phyloP scores from a whole-genome alignment of 2,797 vertebrate genomes.

The Taeniopygia guttata region DNA sequence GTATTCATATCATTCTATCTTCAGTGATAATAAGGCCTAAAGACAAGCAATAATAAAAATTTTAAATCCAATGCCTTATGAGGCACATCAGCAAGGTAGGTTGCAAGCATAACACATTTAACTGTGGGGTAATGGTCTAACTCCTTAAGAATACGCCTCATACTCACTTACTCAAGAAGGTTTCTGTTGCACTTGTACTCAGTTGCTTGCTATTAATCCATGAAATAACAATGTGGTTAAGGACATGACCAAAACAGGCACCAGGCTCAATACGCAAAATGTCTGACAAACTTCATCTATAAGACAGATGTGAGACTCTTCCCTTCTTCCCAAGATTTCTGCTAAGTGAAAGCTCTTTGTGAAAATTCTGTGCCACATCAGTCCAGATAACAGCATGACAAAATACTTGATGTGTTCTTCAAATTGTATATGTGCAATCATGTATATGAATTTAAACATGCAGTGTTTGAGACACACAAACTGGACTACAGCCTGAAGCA shows the following conservation, averaged over 20 bases:
- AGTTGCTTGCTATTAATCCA: background rate
- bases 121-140: background rate
- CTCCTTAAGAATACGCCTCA: background rate
- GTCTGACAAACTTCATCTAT: background rate
- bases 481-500: background rate
- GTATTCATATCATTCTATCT: background rate
- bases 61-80: background rate
- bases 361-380: background rate
- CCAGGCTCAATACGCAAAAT: background rate
- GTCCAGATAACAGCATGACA: background rate
- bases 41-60: background rate
- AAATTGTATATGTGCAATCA: background rate
- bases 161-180: background rate
- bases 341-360: background rate
- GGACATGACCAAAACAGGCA: background rate
- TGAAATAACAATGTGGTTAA: fast-evolving
- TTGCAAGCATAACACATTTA: background rate
- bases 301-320: background rate
- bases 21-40: background rate
- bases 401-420: background rate
- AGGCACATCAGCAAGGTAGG: background rate
- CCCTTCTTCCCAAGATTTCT: background rate
- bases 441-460: background rate
- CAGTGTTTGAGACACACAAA: background rate
- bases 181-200: background rate